A percentile compares a stretch with the other conserved stretches of the same genome.
phyloP scores from a whole-genome alignment of 2,113 vertebrate genomes.

The Condylura cristata region DNA sequence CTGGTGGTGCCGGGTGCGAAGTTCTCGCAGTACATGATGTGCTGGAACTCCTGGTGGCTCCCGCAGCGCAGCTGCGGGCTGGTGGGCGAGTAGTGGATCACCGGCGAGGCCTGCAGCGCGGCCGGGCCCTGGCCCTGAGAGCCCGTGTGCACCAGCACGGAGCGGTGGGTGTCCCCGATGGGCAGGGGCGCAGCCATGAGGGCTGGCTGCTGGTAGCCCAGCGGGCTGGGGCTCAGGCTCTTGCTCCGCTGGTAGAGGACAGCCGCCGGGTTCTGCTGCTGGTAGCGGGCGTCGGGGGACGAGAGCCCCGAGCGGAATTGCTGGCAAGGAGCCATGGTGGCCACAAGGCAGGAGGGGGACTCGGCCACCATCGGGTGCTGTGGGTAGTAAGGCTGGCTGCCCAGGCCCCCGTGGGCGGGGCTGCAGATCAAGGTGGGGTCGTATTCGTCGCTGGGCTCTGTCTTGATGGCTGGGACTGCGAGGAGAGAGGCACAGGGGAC shows the following conservation, averaged over 20 bases:
- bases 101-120: constrained; percentile 88
- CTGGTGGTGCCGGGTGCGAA: constrained; percentile 83
- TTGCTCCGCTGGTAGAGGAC: constrained; percentile 93
- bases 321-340: constrained; percentile 94
- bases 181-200: constrained; percentile 84
- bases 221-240: constrained; percentile 89
- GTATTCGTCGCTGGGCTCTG: constrained; percentile 96
- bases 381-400: constrained; percentile 92
- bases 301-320: constrained; percentile 90
- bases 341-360: constrained; percentile 89
- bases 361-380: constrained; percentile 91
- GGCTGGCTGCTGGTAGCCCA: constrained; percentile 89
- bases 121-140: constrained; percentile 88
- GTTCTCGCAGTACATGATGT: constrained; percentile 94
- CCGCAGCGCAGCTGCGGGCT: constrained; percentile 91
- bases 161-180: constrained; percentile 93
- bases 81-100: constrained; percentile 96
- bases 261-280: constrained; percentile 92
- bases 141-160: constrained; percentile 94
- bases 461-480: constrained; percentile 97
- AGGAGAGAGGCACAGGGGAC: constrained; percentile 79
- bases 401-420: constrained; percentile 90
- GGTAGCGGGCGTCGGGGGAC: constrained; percentile 90
- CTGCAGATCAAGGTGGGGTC: constrained; percentile 92
- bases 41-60: constrained; percentile 90